Percentiles rank a stretch among this genome's conserved stretches.
phyloP scores from a whole-genome alignment of 1,140 invertebrate genomes.

The Drosophila jambulina region DNA sequence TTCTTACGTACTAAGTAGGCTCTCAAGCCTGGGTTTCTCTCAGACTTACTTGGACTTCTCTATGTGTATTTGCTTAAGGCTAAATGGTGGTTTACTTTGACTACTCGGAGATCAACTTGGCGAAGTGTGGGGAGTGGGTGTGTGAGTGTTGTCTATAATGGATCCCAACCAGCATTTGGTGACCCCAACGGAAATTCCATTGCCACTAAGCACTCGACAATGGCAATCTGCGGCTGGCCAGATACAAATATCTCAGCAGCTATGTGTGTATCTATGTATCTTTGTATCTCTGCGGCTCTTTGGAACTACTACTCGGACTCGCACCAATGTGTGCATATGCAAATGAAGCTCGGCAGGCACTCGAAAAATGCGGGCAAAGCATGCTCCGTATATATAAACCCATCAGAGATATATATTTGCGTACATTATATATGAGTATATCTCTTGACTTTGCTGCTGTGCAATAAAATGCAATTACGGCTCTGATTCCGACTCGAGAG shows the following conservation, averaged over 20 bases:
- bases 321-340: slow-evolving; percentile 60
- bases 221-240: slow-evolving; percentile 45
- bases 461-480: slow-evolving; percentile 77
- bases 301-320: slow-evolving; percentile 16
- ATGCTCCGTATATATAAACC: slow-evolving; percentile 13
- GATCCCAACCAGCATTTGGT: slow-evolving; percentile 34
- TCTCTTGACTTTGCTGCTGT: slow-evolving; percentile 41
- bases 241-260: slow-evolving; percentile 56
- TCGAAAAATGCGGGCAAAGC: slow-evolving; percentile 40
- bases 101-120: slow-evolving; percentile 3
- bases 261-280: slow-evolving; percentile 20
- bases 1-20: slow-evolving; percentile 20
- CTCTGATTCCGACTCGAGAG: slow-evolving; percentile 53
- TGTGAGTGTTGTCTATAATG: slow-evolving; percentile 7
- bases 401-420: slow-evolving; percentile 38
- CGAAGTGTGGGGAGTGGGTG: neutral
- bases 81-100: slow-evolving; percentile 2
- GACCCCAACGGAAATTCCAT: slow-evolving; percentile 41
- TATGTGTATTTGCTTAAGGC: slow-evolving; percentile 16
- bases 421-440: slow-evolving; percentile 39
- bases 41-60: slow-evolving; percentile 16
- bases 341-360: slow-evolving; percentile 54
- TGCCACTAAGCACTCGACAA: slow-evolving; percentile 46
- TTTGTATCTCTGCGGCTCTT: slow-evolving; percentile 17
- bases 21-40: neutral